Evolutionary conservation across 2,113 vertebrate species (phyloP).

Genomic region (Egretta garzetta): DNA sequence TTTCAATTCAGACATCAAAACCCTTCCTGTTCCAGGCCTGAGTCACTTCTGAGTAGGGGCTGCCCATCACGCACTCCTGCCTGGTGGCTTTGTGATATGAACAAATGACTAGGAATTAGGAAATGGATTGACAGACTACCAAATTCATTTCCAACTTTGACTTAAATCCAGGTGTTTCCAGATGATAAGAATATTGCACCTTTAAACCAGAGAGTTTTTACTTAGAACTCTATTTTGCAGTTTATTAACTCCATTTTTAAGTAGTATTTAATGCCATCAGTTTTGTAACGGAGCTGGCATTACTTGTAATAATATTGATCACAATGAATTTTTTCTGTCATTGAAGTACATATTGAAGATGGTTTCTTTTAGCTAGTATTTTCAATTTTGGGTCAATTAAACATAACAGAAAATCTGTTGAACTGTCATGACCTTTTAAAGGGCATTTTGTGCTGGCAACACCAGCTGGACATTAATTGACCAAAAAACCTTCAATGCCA

Average conservation of each 20-base stretch:
- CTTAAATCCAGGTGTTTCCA: constrained; percentile 44
- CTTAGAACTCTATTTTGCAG: neutral
- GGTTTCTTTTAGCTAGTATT: neutral
- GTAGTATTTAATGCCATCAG: neutral
- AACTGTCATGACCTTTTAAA: constrained; percentile 1
- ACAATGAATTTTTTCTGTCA: neutral
- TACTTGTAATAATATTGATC: constrained; percentile 13
- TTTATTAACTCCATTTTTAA: neutral
- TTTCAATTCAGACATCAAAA: constrained; percentile 34
- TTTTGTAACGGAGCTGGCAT: neutral
- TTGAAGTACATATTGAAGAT: neutral
- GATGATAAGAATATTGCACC: constrained; percentile 20
- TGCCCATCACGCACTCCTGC: neutral
- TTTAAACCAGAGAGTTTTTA: neutral
- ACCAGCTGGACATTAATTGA: neutral
- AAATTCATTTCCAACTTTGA: constrained; percentile 17
- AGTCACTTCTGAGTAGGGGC: neutral
- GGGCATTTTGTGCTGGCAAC: neutral
- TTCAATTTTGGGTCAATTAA: neutral
- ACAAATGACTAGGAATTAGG: constrained; percentile 30
- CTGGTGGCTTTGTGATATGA: constrained; percentile 39
- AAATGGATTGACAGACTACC: constrained; percentile 9
- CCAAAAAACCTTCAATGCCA: neutral
- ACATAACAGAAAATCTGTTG: neutral
- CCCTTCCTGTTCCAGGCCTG: constrained; percentile 11